phyloP scores from a whole-genome alignment of 1,140 invertebrate species.

The Elymnias hypermnestra region DNA sequence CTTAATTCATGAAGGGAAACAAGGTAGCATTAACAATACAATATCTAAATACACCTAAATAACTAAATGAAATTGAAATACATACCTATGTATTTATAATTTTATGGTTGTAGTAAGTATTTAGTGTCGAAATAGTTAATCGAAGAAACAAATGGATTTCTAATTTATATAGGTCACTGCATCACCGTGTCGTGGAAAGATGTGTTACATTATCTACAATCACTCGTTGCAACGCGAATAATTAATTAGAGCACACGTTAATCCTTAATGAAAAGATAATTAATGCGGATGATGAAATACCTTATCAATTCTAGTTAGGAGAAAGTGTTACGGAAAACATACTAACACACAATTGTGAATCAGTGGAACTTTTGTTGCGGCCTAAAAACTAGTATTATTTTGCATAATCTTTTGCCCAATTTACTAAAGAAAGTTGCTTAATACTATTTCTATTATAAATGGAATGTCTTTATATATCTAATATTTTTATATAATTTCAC shows the following conservation, averaged over 20 bases:
- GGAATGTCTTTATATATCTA: slow-evolving; percentile 5
- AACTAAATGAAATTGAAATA: slow-evolving; percentile 41
- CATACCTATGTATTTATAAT: slow-evolving; percentile 35
- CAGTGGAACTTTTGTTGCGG: slow-evolving; percentile 2
- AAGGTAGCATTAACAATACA: slow-evolving; percentile 30
- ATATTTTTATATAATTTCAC: background rate
- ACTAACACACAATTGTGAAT: slow-evolving; percentile 5
- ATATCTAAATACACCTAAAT: slow-evolving; percentile 36
- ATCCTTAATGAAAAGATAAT: slow-evolving; percentile 23
- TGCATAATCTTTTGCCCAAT: slow-evolving; percentile 7
- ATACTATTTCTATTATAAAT: slow-evolving; percentile 16
- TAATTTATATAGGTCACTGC: slow-evolving; percentile 17
- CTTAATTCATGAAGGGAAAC: slow-evolving; percentile 25
- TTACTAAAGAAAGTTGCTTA: slow-evolving; percentile 9
- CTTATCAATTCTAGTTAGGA: background rate
- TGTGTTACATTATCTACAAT: slow-evolving; percentile 15
- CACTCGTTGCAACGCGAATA: slow-evolving; percentile 12
- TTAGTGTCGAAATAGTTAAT: slow-evolving; percentile 23
- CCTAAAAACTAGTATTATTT: slow-evolving; percentile 12
- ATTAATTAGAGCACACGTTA: slow-evolving; percentile 14
- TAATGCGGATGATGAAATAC: slow-evolving; percentile 22
- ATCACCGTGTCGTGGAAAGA: slow-evolving; percentile 21
- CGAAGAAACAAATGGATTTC: slow-evolving; percentile 20
- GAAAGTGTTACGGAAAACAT: slow-evolving; percentile 7
- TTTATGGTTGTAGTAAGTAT: slow-evolving; percentile 16